Evolutionary conservation across 2,113 vertebrate species (phyloP).

Genomic region (Gnathonemus echidnorhynchus): DNA sequence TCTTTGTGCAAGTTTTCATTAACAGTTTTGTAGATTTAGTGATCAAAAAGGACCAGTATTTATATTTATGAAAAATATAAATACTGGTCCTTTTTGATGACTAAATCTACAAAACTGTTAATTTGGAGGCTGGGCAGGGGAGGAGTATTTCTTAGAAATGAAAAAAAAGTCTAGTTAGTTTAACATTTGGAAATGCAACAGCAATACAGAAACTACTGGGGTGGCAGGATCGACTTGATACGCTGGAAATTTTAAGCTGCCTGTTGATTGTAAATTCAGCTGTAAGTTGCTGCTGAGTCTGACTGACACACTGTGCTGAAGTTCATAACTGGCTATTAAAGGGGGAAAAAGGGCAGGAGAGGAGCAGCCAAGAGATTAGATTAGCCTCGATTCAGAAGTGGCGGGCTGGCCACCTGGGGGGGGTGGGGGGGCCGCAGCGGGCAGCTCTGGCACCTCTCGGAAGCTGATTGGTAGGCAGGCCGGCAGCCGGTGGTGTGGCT

Average conservation of each 20-base stretch:
- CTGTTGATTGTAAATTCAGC: background rate
- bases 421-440: background rate
- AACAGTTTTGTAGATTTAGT: too few species aligned
- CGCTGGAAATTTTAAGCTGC: background rate
- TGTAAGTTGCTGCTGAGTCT: background rate
- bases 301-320: slow-evolving; percentile 24
- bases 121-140: background rate
- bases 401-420: background rate
- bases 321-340: slow-evolving; percentile 7
- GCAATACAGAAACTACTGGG: background rate
- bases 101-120: background rate
- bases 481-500: slow-evolving; percentile 8
- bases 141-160: background rate
- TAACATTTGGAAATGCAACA: background rate
- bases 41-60: too few species aligned
- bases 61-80: background rate
- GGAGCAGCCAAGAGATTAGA: slow-evolving; percentile 23
- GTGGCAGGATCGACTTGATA: background rate
- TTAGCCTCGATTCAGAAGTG: slow-evolving; percentile 15
- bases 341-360: background rate
- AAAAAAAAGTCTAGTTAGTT: background rate
- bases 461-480: slow-evolving; percentile 27
- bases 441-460: slow-evolving; percentile 17
- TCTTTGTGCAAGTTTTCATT: background rate
- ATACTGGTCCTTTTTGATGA: background rate